Conservation (phyloP, 2,113 vertebrate species). For the Dinomys branickii region DNA sequence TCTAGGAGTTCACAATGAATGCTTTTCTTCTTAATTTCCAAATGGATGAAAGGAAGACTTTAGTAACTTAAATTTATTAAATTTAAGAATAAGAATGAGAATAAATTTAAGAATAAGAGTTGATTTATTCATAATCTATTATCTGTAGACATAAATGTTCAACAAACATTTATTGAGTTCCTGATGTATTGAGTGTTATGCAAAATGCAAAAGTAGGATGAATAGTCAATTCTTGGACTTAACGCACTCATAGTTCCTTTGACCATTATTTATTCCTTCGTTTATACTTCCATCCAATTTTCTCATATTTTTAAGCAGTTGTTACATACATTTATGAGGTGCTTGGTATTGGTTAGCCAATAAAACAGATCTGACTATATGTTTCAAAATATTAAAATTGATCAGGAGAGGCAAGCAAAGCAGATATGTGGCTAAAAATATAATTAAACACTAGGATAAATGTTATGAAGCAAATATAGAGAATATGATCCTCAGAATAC, state of each 20-base stretch:
- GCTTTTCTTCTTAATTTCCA: constrained; percentile 8
- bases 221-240: not conserved
- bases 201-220: not conserved
- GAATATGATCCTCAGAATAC: not conserved
- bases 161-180: not conserved
- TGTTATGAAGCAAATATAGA: not conserved
- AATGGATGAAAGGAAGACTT: not conserved
- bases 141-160: not conserved
- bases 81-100: not conserved
- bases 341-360: not conserved
- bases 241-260: not conserved
- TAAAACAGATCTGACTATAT: not conserved
- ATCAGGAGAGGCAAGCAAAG: not conserved
- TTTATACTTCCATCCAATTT: not conserved
- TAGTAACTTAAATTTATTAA: not conserved
- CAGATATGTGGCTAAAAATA: not conserved
- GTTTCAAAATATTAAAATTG: not conserved
- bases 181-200: not conserved
- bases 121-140: not conserved
- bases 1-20: not conserved
- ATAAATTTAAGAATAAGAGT: not conserved
- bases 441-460: not conserved
- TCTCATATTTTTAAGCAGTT: not conserved
- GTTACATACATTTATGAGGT: not conserved
- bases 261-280: not conserved